These are phyloP conservation scores for Borostomias antarcticus DNA, from an alignment of 2,797 vertebrate species.

Conservation along the genomic window DNA sequence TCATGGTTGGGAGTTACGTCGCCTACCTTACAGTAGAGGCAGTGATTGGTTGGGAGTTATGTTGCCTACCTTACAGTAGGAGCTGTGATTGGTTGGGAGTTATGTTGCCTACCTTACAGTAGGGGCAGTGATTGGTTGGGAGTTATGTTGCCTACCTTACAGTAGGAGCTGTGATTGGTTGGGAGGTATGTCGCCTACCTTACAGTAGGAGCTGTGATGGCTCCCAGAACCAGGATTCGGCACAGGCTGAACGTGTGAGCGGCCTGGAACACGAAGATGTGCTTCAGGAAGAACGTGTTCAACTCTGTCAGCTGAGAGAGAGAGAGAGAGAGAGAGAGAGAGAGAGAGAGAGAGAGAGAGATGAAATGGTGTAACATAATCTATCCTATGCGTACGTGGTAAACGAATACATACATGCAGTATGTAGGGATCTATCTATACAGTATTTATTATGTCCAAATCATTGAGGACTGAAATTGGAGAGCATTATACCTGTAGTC, in stretches of 20 bases:
- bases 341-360: neutral
- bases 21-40: too few relatives aligned
- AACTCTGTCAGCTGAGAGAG: conserved; percentile 88
- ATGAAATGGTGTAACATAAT: too few relatives aligned
- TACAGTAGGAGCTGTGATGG: conserved; percentile 96
- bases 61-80: too few relatives aligned
- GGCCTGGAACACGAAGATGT: conserved; percentile 96
- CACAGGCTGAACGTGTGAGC: conserved; percentile 94
- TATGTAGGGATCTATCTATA: too few relatives aligned
- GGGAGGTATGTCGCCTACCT: conserved; percentile 76
- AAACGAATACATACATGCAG: neutral
- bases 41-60: too few relatives aligned
- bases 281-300: conserved; percentile 98
- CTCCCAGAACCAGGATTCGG: conserved; percentile 92
- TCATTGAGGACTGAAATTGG: too few relatives aligned
- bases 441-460: too few relatives aligned
- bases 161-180: too few relatives aligned
- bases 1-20: neutral
- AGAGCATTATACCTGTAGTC: too few relatives aligned
- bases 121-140: neutral
- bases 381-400: too few relatives aligned
- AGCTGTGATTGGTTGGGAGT: too few relatives aligned
- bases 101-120: neutral
- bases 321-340: conserved; percentile 2
- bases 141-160: neutral